Evolutionary conservation across 2,113 vertebrate species (phyloP).

Genomic region (Felis chaus): DNA sequence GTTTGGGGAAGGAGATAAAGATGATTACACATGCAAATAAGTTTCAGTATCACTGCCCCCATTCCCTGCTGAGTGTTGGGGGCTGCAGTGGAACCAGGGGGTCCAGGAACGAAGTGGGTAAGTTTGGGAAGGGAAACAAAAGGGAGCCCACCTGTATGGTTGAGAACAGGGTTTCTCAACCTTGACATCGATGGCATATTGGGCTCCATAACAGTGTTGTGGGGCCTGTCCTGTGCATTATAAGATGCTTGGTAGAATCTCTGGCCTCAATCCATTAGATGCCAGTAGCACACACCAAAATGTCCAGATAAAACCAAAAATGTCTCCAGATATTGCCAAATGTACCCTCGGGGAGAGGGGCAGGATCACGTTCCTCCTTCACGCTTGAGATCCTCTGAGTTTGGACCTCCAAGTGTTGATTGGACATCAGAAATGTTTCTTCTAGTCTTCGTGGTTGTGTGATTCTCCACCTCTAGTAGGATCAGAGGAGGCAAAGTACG

Average conservation of each 20-base stretch:
- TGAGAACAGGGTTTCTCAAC: not conserved
- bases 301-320: not conserved
- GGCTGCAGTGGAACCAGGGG: not conserved
- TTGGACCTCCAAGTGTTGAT: not conserved
- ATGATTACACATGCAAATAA: not conserved
- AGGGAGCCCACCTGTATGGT: not conserved
- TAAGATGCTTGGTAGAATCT: not conserved
- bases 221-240: not conserved
- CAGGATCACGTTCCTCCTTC: not conserved
- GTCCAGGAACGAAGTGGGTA: not conserved
- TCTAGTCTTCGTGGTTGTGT: not conserved
- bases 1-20: constrained; percentile 21
- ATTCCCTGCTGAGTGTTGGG: not conserved
- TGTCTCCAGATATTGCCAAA: not conserved
- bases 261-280: not conserved
- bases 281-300: not conserved
- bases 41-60: not conserved
- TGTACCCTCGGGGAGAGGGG: not conserved
- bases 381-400: not conserved
- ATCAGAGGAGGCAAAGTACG: not conserved
- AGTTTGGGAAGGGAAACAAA: not conserved
- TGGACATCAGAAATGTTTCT: not conserved
- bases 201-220: too few relatives aligned
- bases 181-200: not conserved
- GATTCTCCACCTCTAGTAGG: not conserved